Base-by-base conservation (phyloP, 2,797 vertebrate genomes). In the Cuculus canorus region DNA sequence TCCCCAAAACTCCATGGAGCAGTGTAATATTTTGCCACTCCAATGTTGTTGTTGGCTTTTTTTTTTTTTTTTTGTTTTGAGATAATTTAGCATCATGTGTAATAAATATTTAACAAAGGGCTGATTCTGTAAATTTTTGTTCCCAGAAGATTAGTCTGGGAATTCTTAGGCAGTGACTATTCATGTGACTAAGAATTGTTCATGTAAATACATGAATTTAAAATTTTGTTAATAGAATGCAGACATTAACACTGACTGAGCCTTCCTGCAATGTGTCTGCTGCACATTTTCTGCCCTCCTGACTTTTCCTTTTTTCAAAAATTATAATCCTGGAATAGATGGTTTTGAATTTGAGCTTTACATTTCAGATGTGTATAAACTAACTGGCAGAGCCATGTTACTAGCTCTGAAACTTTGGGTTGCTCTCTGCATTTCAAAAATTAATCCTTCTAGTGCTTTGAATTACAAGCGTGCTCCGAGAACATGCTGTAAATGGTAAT, bases 381-480 rank as follows among this genome's bases (percentile, higher is more conserved):
- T 52, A 70, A 41, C 13, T 80, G 35, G 11, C 30, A 53, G 57
- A 93, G 50, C 39, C 19, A 2, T 53, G 66, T 76, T 19, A 53
- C 24, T 52, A 23, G 19, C 37, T 83, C 76, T 90, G 70, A 81
- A 80, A 69, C 45, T 94, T 78, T 64, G 45, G 16, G 21, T 80
- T 83, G 50, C 47, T 90, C 54, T 91, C 52, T 73, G 35, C 87
- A 60, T 59, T 94, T 57, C 64, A 64, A 72, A 94, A 90, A 76
- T 54, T 57, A 24, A 69, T 84, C 89, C 7, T 19, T 89, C 70
- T 59, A 54, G 28, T 59, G 86, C 43, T 78, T 93, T 90, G 43
- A 86, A 65, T 39, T 85, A 77, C 39, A 76, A 56, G 18, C 43
- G 23, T 35, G 41, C 69, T 79, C 65, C 70, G 47, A 71, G 50